These are phyloP conservation scores for Chrysochloris asiatica DNA, from an alignment of 2,113 vertebrate genomes.

Conservation along the genomic window DNA sequence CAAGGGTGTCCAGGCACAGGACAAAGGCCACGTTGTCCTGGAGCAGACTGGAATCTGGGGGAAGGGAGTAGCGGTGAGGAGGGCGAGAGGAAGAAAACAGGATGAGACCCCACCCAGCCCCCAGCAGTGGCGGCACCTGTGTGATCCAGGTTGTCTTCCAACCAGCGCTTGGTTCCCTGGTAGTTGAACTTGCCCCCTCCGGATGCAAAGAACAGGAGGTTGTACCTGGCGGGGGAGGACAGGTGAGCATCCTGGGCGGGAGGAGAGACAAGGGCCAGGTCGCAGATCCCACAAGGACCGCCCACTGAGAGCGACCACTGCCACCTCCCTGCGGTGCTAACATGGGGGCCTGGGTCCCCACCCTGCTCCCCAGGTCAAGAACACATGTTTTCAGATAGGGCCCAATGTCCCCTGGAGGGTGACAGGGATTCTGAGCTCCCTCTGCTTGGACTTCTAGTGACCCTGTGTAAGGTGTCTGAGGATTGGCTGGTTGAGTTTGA, in stretches of 20 bases:
- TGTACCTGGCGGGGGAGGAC: slow-evolving; percentile 87
- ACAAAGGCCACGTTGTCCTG: slow-evolving; percentile 99
- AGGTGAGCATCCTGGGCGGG: fast-evolving
- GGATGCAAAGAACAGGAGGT: slow-evolving; percentile 96
- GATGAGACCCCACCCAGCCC: fast-evolving
- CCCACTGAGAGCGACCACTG: neutral
- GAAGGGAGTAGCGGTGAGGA: too few relatives aligned
- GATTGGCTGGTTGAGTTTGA: too few relatives aligned
- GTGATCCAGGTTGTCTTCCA: slow-evolving; percentile 98
- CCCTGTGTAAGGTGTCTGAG: too few relatives aligned
- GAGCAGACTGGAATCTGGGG: slow-evolving; percentile 95
- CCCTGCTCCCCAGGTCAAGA: too few relatives aligned
- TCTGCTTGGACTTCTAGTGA: too few relatives aligned
- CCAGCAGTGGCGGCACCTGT: slow-evolving; percentile 88
- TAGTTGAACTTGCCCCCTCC: slow-evolving; percentile 99
- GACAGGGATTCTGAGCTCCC: too few relatives aligned
- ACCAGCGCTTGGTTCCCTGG: slow-evolving; percentile 98
- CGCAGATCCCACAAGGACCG: neutral
- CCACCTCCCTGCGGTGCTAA: neutral
- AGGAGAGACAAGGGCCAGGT: neutral
- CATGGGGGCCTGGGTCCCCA: too few relatives aligned
- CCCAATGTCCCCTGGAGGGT: too few relatives aligned
- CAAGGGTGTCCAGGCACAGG: slow-evolving; percentile 96
- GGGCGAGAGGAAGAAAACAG: too few relatives aligned
- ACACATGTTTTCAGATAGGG: too few relatives aligned